These are phyloP conservation scores for Drosophila leonis DNA, from an alignment of 2,888 invertebrate species.

Conservation along the genomic window DNA sequence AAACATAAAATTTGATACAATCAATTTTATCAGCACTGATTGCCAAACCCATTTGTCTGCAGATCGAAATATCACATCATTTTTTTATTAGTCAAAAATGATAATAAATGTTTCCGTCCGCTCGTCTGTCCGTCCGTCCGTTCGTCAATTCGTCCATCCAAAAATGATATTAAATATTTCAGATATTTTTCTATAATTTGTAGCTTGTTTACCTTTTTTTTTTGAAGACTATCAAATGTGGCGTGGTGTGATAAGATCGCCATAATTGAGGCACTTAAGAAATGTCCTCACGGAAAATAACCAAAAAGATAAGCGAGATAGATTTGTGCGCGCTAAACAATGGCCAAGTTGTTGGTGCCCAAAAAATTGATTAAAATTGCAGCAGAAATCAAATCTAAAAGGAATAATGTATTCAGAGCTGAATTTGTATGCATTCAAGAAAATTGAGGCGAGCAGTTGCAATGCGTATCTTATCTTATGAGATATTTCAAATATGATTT, in stretches of 20 bases:
- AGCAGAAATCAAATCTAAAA: no score
- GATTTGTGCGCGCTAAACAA: no score
- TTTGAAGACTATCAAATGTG: neutral
- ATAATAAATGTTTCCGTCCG: neutral
- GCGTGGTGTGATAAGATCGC: slow-evolving; percentile 31
- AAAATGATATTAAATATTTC: neutral
- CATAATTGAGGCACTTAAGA: neutral
- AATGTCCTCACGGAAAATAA: slow-evolving; percentile 30
- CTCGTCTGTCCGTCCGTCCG: no score
- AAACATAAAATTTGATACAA: no score
- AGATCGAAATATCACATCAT: neutral
- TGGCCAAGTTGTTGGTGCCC: neutral
- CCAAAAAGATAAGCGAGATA: slow-evolving; percentile 14
- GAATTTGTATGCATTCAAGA: neutral
- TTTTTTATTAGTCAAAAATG: neutral
- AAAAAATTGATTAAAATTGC: neutral
- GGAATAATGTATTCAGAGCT: no score
- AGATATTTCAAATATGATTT: slow-evolving; percentile 6
- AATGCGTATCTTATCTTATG: neutral
- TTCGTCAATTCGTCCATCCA: no score
- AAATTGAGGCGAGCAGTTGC: neutral
- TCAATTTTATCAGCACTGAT: neutral
- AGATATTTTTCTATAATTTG: neutral
- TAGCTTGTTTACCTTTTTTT: neutral
- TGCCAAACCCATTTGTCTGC: neutral